Evolutionary conservation across 92 coral and sea anemone species (phyloP).

Genomic region (Plumapathes pennacea): DNA sequence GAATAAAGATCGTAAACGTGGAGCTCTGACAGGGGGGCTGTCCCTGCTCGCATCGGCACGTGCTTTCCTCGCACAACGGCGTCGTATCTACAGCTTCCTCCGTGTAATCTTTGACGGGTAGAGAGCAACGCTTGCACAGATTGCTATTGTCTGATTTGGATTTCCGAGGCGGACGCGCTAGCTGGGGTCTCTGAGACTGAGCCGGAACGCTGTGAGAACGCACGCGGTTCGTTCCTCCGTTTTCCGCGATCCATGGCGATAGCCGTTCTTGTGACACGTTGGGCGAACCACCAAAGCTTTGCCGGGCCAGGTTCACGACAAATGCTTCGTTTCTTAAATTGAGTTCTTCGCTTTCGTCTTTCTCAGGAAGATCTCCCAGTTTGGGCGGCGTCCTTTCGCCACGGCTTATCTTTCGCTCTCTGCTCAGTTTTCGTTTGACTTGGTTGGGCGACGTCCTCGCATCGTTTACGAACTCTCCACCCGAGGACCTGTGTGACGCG

Average conservation of each 20-base stretch:
- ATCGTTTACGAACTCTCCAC: slow-evolving; percentile 10
- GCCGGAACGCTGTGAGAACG: slow-evolving; percentile 74
- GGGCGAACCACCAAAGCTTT: slow-evolving; percentile 15
- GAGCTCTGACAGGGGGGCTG: slow-evolving; percentile 1
- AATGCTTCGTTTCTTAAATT: slow-evolving; percentile 9
- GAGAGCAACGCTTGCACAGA: slow-evolving; percentile 57
- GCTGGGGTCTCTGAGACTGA: slow-evolving; percentile 20
- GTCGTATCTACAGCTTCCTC: not conserved
- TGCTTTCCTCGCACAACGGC: not conserved
- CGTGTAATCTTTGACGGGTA: slow-evolving; percentile 29
- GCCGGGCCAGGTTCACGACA: not conserved
- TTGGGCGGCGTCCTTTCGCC: slow-evolving; percentile 50
- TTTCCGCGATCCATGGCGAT: slow-evolving; percentile 42
- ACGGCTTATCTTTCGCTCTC: slow-evolving; percentile 53
- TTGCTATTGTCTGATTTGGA: slow-evolving; percentile 35
- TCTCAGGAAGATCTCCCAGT: slow-evolving; percentile 74
- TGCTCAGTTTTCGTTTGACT: slow-evolving; percentile 11
- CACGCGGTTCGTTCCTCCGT: slow-evolving; percentile 14
- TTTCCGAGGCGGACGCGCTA: slow-evolving; percentile 24
- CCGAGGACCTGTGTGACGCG: slow-evolving; percentile 26
- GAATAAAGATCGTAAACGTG: slow-evolving; percentile 54
- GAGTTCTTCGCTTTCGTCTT: slow-evolving; percentile 54
- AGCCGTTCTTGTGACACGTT: not conserved
- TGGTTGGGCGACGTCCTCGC: slow-evolving; percentile 5
- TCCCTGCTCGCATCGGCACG: slow-evolving; percentile 19